These are phyloP conservation scores for Machimus atricapillus DNA, from an alignment of 2,888 invertebrate species.

Conservation along the genomic window DNA sequence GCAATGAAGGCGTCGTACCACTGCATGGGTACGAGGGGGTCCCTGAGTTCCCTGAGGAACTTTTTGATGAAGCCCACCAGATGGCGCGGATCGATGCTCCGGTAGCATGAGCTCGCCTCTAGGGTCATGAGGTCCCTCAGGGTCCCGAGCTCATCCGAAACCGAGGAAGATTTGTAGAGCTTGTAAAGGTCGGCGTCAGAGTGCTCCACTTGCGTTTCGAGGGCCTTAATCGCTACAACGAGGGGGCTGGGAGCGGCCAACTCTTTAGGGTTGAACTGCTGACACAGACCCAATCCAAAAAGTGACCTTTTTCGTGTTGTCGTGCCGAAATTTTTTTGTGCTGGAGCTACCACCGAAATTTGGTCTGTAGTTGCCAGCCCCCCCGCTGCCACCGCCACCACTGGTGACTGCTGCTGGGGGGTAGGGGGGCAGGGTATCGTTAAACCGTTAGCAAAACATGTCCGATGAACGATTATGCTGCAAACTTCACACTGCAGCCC, in stretches of 20 bases:
- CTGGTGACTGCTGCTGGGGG: background rate
- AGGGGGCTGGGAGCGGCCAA: slow-evolving; percentile 69
- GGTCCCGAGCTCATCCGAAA: slow-evolving; percentile 68
- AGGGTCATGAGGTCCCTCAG: slow-evolving; percentile 58
- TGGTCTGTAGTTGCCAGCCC: background rate
- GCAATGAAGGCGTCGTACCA: slow-evolving; percentile 76
- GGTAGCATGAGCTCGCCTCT: slow-evolving; percentile 5
- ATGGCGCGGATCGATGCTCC: slow-evolving; percentile 46
- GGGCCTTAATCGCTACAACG: slow-evolving; percentile 67
- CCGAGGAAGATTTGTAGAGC: slow-evolving; percentile 65
- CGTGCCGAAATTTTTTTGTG: slow-evolving; percentile 12
- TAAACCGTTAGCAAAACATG: slow-evolving; percentile 72
- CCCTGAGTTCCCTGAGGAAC: slow-evolving; percentile 75
- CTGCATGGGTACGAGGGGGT: slow-evolving; percentile 77
- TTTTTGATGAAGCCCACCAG: slow-evolving; percentile 69
- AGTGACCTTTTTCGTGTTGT: slow-evolving; percentile 56
- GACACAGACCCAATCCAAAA: slow-evolving; percentile 71
- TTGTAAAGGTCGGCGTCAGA: slow-evolving; percentile 68
- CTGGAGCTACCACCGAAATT: background rate
- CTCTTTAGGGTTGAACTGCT: slow-evolving; percentile 68
- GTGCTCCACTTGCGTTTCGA: slow-evolving; percentile 68
- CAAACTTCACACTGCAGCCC: slow-evolving; percentile 76
- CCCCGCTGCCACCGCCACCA: no score
- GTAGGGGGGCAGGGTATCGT: slow-evolving; percentile 58
- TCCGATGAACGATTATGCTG: slow-evolving; percentile 74